Evolutionary conservation across 2,113 vertebrate species (phyloP).

Genomic region (Cottus gobio): DNA sequence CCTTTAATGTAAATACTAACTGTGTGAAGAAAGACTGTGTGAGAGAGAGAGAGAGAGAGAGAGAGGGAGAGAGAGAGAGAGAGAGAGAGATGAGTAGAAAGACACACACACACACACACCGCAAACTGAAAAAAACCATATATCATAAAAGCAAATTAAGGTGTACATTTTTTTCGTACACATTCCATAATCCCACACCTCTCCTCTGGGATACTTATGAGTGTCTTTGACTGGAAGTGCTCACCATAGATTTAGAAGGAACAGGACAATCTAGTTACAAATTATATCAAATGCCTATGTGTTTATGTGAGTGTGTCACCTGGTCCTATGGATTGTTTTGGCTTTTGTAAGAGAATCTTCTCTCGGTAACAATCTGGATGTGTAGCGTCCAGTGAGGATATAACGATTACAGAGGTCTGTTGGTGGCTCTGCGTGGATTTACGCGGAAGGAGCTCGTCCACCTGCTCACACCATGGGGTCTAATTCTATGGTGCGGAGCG

Average conservation of each 20-base stretch:
- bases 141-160: slow-evolving; percentile 49
- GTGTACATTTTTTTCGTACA: slow-evolving; percentile 53
- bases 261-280: slow-evolving; percentile 40
- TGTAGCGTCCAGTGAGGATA: slow-evolving; percentile 46
- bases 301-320: slow-evolving; percentile 16
- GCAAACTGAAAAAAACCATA: slow-evolving; percentile 32
- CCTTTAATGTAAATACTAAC: slow-evolving; percentile 70
- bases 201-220: slow-evolving; percentile 31
- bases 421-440: slow-evolving; percentile 40
- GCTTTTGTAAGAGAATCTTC: slow-evolving; percentile 22
- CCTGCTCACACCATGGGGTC: slow-evolving; percentile 50
- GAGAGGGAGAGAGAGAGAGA: background rate
- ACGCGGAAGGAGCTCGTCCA: slow-evolving; percentile 48
- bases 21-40: slow-evolving; percentile 17
- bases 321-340: slow-evolving; percentile 28
- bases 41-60: background rate
- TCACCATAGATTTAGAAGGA: slow-evolving; percentile 52
- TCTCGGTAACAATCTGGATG: slow-evolving; percentile 31
- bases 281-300: slow-evolving; percentile 6
- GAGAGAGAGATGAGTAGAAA: background rate
- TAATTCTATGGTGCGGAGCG: slow-evolving; percentile 48
- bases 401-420: slow-evolving; percentile 32
- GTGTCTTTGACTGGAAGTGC: slow-evolving; percentile 55
- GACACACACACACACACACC: background rate
- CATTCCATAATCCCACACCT: slow-evolving; percentile 61